phyloP scores from a whole-genome alignment of 2,797 vertebrate genomes.

The Galaxias olidus region DNA sequence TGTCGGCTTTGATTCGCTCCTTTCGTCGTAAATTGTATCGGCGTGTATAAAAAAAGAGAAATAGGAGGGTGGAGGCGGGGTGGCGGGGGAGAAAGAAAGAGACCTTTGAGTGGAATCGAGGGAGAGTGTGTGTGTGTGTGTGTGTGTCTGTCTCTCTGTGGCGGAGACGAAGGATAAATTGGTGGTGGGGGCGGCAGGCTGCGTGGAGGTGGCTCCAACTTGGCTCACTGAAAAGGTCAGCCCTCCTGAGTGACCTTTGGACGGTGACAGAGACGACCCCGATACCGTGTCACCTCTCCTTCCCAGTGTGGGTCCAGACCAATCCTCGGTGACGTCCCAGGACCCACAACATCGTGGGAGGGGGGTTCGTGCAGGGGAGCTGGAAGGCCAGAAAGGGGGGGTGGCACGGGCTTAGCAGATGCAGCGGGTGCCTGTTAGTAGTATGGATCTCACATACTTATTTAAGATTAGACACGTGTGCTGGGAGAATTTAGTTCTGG shows the following conservation, averaged over 20 bases:
- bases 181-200: slow-evolving; percentile 26
- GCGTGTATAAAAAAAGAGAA: slow-evolving; percentile 36
- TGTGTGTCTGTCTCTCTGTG: slow-evolving; percentile 17
- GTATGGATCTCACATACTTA: slow-evolving; percentile 37
- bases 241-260: slow-evolving; percentile 69
- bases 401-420: slow-evolving; percentile 22
- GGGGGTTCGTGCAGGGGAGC: slow-evolving; percentile 2
- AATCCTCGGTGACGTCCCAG: slow-evolving; percentile 30
- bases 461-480: slow-evolving; percentile 54
- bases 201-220: slow-evolving; percentile 43
- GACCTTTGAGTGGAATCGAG: slow-evolving; percentile 26
- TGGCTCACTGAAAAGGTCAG: slow-evolving; percentile 71
- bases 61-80: slow-evolving; percentile 11
- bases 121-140: not conserved
- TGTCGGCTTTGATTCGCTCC: slow-evolving; percentile 46
- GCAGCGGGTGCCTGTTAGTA: slow-evolving; percentile 14
- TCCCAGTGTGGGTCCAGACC: slow-evolving; percentile 47
- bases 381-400: not conserved
- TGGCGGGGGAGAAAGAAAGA: slow-evolving; percentile 19
- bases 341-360: slow-evolving; percentile 31
- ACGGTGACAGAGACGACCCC: slow-evolving; percentile 70
- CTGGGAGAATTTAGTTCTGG: slow-evolving; percentile 55
- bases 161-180: slow-evolving; percentile 49
- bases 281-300: slow-evolving; percentile 55
- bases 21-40: slow-evolving; percentile 44